Evolutionary conservation across 2,888 invertebrate species (phyloP).

Genomic region (Ennomos fuscantarius): DNA sequence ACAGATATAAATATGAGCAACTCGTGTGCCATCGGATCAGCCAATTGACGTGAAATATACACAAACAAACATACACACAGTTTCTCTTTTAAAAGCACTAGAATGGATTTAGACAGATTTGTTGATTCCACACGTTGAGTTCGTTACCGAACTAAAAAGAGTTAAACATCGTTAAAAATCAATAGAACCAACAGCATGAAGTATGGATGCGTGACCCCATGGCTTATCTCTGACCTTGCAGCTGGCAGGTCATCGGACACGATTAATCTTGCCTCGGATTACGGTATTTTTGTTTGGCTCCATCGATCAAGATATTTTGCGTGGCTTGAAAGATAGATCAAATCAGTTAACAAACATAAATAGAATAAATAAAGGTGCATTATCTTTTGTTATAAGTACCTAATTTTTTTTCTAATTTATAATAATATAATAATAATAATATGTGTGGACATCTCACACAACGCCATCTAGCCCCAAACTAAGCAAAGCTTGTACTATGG

Average conservation of each 20-base stretch:
- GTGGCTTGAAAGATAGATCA: slow-evolving; percentile 14
- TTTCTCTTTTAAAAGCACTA: too few species aligned
- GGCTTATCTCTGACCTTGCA: slow-evolving; percentile 26
- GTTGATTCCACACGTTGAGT: too few species aligned
- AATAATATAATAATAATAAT: too few species aligned
- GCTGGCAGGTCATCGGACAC: slow-evolving; percentile 20
- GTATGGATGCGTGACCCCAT: slow-evolving; percentile 22
- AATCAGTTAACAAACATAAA: slow-evolving; percentile 4
- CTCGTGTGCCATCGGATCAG: too few species aligned
- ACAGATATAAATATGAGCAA: too few species aligned
- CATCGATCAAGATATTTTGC: slow-evolving; percentile 28
- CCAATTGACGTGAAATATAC: too few species aligned
- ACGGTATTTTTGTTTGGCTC: slow-evolving; percentile 20
- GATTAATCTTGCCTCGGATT: slow-evolving; percentile 23
- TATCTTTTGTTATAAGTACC: neutral
- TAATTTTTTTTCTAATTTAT: neutral
- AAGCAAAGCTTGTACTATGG: too few species aligned
- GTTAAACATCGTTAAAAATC: slow-evolving; percentile 3
- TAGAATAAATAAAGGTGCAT: neutral
- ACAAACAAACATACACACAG: too few species aligned
- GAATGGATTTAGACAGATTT: too few species aligned
- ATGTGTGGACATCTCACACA: too few species aligned
- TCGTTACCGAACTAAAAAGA: too few species aligned
- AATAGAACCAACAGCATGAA: slow-evolving; percentile 5
- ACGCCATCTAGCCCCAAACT: too few species aligned